phyloP scores from a whole-genome alignment of 64 coral and sea anemone genomes.

The Montipora cactus region DNA sequence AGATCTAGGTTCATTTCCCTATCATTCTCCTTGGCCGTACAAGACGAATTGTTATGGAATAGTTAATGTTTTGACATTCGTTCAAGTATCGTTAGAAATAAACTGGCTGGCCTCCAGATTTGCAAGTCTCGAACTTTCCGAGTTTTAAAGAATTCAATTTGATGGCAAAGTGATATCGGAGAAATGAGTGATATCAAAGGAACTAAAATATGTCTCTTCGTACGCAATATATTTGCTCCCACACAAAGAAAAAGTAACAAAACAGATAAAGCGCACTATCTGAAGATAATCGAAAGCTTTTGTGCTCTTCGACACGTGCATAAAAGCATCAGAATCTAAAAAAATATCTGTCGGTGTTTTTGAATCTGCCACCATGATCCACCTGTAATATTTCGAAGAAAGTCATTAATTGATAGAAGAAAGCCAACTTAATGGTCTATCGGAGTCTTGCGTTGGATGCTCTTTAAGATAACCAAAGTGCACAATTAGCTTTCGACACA shows the following conservation, averaged over 20 bases:
- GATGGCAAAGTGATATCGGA: background rate
- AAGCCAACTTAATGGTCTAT: background rate
- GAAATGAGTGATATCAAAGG: background rate
- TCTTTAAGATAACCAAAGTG: background rate
- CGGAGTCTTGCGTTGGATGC: background rate
- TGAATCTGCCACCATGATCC: conserved; percentile 21
- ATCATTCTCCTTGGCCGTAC: too few relatives aligned
- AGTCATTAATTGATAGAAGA: background rate
- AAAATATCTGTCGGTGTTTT: conserved; percentile 20
- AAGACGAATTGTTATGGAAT: too few relatives aligned
- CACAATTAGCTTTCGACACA: background rate
- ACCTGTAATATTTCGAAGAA: background rate
- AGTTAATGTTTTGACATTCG: too few relatives aligned
- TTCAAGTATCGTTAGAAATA: background rate
- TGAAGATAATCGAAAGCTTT: background rate
- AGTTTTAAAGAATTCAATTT: background rate
- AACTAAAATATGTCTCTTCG: background rate
- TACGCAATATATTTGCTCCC: background rate
- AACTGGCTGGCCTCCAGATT: too few relatives aligned
- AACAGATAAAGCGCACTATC: background rate
- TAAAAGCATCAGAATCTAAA: background rate
- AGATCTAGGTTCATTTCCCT: too few relatives aligned
- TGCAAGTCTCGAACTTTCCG: background rate
- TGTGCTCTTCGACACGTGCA: background rate
- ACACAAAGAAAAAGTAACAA: background rate